Conservation (phyloP, 2,797 vertebrate genomes). For the Hydrolagus colliei region DNA sequence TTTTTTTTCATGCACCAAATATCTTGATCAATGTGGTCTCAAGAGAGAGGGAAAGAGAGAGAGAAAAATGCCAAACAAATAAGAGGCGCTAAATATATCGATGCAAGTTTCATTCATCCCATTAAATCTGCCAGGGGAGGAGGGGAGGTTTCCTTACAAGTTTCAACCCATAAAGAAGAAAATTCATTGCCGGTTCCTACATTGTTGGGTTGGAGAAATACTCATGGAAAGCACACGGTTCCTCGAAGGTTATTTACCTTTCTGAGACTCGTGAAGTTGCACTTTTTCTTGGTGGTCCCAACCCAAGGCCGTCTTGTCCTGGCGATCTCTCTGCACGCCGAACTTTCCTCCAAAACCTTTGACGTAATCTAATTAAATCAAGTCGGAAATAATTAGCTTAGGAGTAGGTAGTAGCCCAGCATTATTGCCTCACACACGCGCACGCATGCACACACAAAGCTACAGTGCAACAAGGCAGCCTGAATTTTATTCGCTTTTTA, state of each 20-base stretch:
- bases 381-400: not conserved
- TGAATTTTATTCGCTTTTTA: not conserved
- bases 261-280: slow-evolving; percentile 92
- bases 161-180: too few species aligned
- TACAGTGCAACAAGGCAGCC: not conserved
- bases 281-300: slow-evolving; percentile 97
- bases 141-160: too few species aligned
- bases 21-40: too few species aligned
- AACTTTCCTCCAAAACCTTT: slow-evolving; percentile 95
- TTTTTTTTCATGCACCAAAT: too few species aligned
- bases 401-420: not conserved
- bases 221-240: too few species aligned
- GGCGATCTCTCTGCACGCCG: slow-evolving; percentile 87
- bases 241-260: slow-evolving; percentile 59
- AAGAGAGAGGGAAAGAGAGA: too few species aligned
- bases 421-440: not conserved
- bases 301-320: slow-evolving; percentile 89
- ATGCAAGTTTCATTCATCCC: too few species aligned
- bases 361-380: slow-evolving; percentile 69
- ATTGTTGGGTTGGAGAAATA: too few species aligned
- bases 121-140: too few species aligned
- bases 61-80: too few species aligned
- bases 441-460: not conserved
- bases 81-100: too few species aligned
- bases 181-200: too few species aligned